Evolutionary conservation across 2,888 invertebrate genomes (phyloP).

Genomic region (Polydrusus cervinus): DNA sequence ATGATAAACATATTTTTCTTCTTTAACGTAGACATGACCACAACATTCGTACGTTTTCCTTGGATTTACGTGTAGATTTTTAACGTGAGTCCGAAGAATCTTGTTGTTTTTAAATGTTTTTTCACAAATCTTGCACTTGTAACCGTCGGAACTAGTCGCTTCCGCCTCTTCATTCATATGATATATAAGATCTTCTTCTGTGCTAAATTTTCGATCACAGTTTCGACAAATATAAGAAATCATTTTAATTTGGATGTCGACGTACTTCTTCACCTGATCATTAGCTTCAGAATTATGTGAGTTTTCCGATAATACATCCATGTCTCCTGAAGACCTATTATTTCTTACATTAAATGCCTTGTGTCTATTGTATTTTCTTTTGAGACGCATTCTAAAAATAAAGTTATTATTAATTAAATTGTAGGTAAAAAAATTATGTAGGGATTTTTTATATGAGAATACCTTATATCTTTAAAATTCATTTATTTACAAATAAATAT

Average conservation of each 20-base stretch:
- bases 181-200: constrained; percentile 31
- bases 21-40: constrained; percentile 2
- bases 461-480: not conserved
- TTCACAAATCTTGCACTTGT: constrained; percentile 54
- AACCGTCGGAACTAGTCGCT: not conserved
- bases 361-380: constrained; percentile 10
- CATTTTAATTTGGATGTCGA: constrained; percentile 41
- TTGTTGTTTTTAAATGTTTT: constrained; percentile 52
- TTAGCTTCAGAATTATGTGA: not conserved
- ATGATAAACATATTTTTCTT: constrained; percentile 39
- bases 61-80: constrained; percentile 40
- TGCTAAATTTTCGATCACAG: constrained; percentile 55
- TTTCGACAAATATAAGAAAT: constrained; percentile 45
- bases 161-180: constrained; percentile 43
- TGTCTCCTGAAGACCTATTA: not conserved
- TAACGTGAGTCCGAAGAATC: constrained; percentile 52
- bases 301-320: constrained; percentile 4
- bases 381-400: not conserved
- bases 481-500: constrained; percentile 1
- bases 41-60: constrained; percentile 37
- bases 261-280: constrained; percentile 12
- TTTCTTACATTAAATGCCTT: constrained; percentile 18
- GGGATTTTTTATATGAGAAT: too few species aligned
- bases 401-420: not conserved
- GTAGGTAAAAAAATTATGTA: too few species aligned